These are phyloP conservation scores for Microcebus griseorufus DNA, from an alignment of 2,113 vertebrate species.

Conservation along the genomic window DNA sequence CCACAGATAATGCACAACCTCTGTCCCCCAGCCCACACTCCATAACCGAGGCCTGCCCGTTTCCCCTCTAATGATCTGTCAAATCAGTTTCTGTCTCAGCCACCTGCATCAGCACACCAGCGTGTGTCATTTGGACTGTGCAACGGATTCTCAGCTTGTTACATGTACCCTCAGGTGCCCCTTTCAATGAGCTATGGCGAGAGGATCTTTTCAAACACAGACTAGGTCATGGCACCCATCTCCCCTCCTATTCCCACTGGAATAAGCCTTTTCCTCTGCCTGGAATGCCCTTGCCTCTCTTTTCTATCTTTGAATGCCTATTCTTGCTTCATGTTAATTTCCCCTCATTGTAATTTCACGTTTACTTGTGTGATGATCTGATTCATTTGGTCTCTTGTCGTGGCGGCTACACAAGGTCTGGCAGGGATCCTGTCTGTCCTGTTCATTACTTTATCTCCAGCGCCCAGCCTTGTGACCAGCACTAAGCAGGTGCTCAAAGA, in stretches of 20 bases:
- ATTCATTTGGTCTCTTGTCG: neutral
- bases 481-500: neutral
- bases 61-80: neutral
- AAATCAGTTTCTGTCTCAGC: neutral
- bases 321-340: neutral
- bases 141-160: neutral
- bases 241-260: neutral
- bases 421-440: neutral
- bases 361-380: neutral
- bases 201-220: neutral
- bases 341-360: neutral
- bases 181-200: neutral
- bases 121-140: neutral
- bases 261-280: neutral
- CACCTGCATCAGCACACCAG: neutral
- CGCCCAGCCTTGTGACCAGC: neutral
- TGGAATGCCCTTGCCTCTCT: neutral
- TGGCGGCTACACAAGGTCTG: too few species aligned
- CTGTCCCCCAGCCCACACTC: rapidly evolving
- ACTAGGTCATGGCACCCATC: neutral
- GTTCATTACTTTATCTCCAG: neutral
- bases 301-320: neutral
- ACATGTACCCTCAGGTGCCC: rapidly evolving
- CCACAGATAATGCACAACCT: rapidly evolving
- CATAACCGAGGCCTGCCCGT: neutral